Evolutionary conservation across 2,113 vertebrate genomes (phyloP), one percentile per base, ranked within the genome.

Genomic region (Aegithalos caudatus): DNA sequence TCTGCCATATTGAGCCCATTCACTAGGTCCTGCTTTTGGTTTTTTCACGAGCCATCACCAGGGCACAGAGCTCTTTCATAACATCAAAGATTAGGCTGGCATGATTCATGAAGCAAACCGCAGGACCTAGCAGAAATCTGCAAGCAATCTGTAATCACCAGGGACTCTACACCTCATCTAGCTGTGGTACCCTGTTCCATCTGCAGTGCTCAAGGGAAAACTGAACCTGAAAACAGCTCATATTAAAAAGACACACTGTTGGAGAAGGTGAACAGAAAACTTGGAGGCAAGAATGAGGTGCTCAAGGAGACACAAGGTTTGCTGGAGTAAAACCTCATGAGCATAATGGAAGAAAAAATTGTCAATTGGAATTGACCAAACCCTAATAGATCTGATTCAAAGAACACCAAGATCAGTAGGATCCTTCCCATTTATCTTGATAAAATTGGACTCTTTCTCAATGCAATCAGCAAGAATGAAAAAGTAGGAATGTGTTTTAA

Each of bases 81-180:
- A 37, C 53, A 67, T 60, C 3, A 1, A 58, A 82, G 44, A 82
- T 90, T 23, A 81, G 83, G 42, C 28, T 53, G 44, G 65, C 25
- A 40, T 53, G 81, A 94, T 84, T 94, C 86, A 81, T 65, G 88
- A 47, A 81, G 69, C 25, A 84, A 84, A 67, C 83, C 0, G 0
- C 77, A 84, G 88, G 80, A 92, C 56, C 35, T 60, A 84, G 65
- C 65, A 94, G 83, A 88, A 96, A 84, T 56, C 65, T 84, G 65
- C 56, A 78, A 89, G 53, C 80, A 91, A 81, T 92, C 64, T 92
- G 86, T 61, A 91, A 84, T 74, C 88, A 71, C 81, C 86, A 67
- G 77, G 76, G 80, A 88, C 33, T 71, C 50, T 23, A 15, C 29
- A 86, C 17, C 7, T 93, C 62, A 91, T 71, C 62, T 57, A 73